Base-by-base conservation (phyloP, 2,888 invertebrate genomes). In the Lissocephala sabroskyi region DNA sequence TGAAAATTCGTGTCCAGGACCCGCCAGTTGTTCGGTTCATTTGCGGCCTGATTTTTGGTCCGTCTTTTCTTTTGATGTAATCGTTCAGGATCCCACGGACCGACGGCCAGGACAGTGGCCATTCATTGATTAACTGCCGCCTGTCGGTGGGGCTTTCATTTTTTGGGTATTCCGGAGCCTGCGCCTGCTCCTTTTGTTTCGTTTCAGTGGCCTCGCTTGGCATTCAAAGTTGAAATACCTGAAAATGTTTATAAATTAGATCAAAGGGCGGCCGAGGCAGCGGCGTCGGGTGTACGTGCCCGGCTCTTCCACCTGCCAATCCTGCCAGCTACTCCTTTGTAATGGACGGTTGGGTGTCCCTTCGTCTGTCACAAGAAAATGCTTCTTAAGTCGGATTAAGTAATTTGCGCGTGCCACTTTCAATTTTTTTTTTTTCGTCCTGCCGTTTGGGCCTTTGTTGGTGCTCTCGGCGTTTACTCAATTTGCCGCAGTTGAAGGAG, bases 181-280 rank as follows among this genome's bases (percentile, higher is more conserved):
- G n/a, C 19, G 11, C 10, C 35, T 40, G 19, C 41, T 42, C 23
- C n/a, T 44, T 32, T 17, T 32, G 58, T 40, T 49, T 52, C 47
- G 58, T 60, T 53, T 58, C 49, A 54, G 60, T 50, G 56, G 52
- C 58, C 61, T 49, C 52, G 55, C 47, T 40, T 49, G 67, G 66
- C 56, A 67, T 71, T 71, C 66, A 66, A 66, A 67, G 66, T 61
- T 60, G 67, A 67, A 70, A 70, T 70, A 70, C 68, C 68, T 75
- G 75, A 71, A 71, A 75, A 70, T 70, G 67, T 59, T 66, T 75
- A 52, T 67, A 70, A 70, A 75, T 70, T 70, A 75, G 71, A 70
- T 70, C 75, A 70, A 70, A 70, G 75, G 58, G n/a, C n/a, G 55
- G 52, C 46, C 14, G 48, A 53, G 54, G 45, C 50, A 71, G 67